phyloP scores from a whole-genome alignment of 2,888 invertebrate species.

The Pachycephus smyrnensis region DNA sequence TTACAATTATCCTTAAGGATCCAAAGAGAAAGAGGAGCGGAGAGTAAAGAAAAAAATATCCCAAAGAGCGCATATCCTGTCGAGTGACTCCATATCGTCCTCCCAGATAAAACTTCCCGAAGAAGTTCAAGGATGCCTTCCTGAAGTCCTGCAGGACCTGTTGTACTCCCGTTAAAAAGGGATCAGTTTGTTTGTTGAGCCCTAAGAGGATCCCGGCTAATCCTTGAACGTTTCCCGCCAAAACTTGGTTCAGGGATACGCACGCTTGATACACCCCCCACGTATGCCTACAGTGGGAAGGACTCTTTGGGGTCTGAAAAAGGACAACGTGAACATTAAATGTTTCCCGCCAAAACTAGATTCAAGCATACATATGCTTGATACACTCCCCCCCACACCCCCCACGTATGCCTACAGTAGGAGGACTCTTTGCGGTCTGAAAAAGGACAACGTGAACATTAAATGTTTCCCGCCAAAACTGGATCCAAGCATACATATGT shows the following conservation, averaged over 20 bases:
- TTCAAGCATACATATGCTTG: not conserved
- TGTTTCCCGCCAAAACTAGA: constrained; percentile 2
- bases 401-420: not conserved
- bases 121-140: not conserved
- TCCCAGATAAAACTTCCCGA: not conserved
- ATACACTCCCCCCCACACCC: too few relatives aligned
- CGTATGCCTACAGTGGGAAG: not conserved
- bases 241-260: not conserved
- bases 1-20: not conserved
- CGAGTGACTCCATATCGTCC: not conserved
- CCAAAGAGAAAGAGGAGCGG: not conserved
- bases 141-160: not conserved
- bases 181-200: not conserved
- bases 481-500: not conserved
- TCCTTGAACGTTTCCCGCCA: constrained; percentile 1
- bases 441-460: too few relatives aligned
- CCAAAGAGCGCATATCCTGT: not conserved
- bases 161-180: not conserved
- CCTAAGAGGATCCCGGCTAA: not conserved
- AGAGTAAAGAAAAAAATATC: not conserved
- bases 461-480: constrained; percentile 3
- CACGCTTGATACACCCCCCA: not conserved
- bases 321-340: too few relatives aligned
- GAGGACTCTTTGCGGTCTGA: not conserved
- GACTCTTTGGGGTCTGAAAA: not conserved